Evolutionary conservation across 2,113 vertebrate species (phyloP), one percentile per base, ranked within the genome.

Genomic region (Salvelinus alpinus): DNA sequence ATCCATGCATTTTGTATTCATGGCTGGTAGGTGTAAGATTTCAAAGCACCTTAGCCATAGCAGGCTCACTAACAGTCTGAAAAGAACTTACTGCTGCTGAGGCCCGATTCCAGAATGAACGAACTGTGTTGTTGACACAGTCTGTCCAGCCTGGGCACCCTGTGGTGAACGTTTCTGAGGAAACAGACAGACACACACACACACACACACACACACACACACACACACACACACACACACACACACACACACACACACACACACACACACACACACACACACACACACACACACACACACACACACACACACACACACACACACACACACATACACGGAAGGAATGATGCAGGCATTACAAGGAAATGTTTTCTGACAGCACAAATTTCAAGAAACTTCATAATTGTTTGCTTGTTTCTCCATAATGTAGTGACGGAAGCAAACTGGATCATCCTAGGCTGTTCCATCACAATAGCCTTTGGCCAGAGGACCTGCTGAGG

Each of bases 71-170:
- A 16, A 54, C 51, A 54, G 5, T 54, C 51, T 54, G 51, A 54
- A 54, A 54, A 54, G 16, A 54, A 88, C 91, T 91, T 74, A 94
- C 91, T 1, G 59, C 71, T 20, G 78, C 57, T 2, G 92, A 92
- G 65, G 48, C 81, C 76, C 59, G 12, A 0, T 18, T 78, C 93
- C 93, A 94, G 72, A 93, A 94, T 1, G 91, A 92, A 51, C 74
- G 57, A 1, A 88, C 81, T 0, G 92, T 34, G 75, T 92, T 92
- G 76, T 88, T 83, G 2, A 11, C 67, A 48, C 92, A 92, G 0
- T 82, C 29, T 0, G 0, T 5, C 91, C 90, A 91, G 24, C 1
- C 29, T 2, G 91, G 91, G 78, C 91, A 93, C 62, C 1, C 82
- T 9, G 67, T 74, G 0, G 87, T 89, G 70, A 90, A 85, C 0